Evolutionary conservation across 2,797 vertebrate species (phyloP), one percentile per base, ranked within the genome.

Genomic region (Zenarchopterus dispar): DNA sequence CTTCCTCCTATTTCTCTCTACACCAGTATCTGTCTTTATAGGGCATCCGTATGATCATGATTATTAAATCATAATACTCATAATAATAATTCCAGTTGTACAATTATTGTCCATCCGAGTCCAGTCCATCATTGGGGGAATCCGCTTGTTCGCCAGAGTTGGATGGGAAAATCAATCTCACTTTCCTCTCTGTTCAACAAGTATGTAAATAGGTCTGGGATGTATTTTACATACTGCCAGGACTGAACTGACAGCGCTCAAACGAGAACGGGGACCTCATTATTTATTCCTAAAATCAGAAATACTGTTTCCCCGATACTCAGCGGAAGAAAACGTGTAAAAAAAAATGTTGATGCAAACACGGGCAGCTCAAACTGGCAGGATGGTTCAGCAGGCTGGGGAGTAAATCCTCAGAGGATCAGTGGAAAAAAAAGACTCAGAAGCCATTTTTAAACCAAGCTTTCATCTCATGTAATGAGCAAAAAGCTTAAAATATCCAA

Each of bases 111-210:
- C 33, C 33, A 36, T 10, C 11, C 36, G 3, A 18, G 2, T 15
- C 18, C 6, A 7, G 36, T 39, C 36, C 36, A 39, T 1, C 43
- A 56, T 44, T 62, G 44, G 2, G 22, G 22, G 19, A 33, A 52
- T 41, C 23, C 36, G 13, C 23, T 63, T 45, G 48, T 48, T 66
- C 24, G 23, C 19, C 41, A 53, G 21, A 36, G 26, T 22, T 54
- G n/a, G 5, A 62, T 46, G 19, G 44, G 39, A 56, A 57, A 41
- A 51, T 74, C 56, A 64, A 62, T 64, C 43, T 2, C 24, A 48
- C 36, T 70, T 57, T 54, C 24, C 28, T 52, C 51, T 77, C 6
- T 61, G 56, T 56, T 50, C 2, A 17, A 21, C 23, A 39, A 44
- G 22, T 50, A 18, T 13, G 26, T 10, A 56, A 16, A 67, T 48